A percentile compares a stretch with the other conserved stretches of the same genome.
These are phyloP conservation scores for Drosophila putrida DNA, from an alignment of 2,888 invertebrate species.

Conservation along the genomic window DNA sequence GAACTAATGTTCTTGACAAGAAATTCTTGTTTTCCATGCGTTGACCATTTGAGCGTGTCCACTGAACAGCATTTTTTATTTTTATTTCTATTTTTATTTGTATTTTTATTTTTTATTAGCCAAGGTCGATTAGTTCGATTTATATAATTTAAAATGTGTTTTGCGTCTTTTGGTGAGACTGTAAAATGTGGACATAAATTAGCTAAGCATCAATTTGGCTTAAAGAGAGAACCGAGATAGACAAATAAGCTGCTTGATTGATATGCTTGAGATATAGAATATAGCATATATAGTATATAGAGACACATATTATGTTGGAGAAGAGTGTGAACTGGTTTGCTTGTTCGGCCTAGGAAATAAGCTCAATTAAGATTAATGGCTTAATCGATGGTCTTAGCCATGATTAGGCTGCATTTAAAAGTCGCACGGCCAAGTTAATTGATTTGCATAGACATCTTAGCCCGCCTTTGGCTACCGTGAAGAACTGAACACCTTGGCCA, in stretches of 20 bases:
- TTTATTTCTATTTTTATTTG: slow-evolving; percentile 5
- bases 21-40: slow-evolving; percentile 45
- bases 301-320: slow-evolving; percentile 5
- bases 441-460: slow-evolving; percentile 44
- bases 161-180: slow-evolving; percentile 21
- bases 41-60: slow-evolving; percentile 16
- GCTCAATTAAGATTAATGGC: slow-evolving; percentile 55
- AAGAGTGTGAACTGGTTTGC: slow-evolving; percentile 62
- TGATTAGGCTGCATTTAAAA: slow-evolving; percentile 40
- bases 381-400: slow-evolving; percentile 31
- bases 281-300: slow-evolving; percentile 19
- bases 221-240: slow-evolving; percentile 6
- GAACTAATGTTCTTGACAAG: slow-evolving; percentile 44
- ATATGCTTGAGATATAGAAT: slow-evolving; percentile 21
- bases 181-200: slow-evolving; percentile 62
- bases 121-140: slow-evolving; percentile 56
- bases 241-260: slow-evolving; percentile 38
- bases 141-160: slow-evolving; percentile 29
- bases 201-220: slow-evolving; percentile 51
- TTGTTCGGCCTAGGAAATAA: slow-evolving; percentile 50
- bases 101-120: slow-evolving; percentile 32
- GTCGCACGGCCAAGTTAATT: slow-evolving; percentile 44
- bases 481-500: slow-evolving; percentile 38
- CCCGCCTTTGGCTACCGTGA: slow-evolving; percentile 47
- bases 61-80: slow-evolving; percentile 6